A percentile compares a stretch with the other conserved stretches of the same genome.
Evolutionary conservation across 92 coral and sea anemone genomes (phyloP).

Genomic region (Palythoa grandiflora): DNA sequence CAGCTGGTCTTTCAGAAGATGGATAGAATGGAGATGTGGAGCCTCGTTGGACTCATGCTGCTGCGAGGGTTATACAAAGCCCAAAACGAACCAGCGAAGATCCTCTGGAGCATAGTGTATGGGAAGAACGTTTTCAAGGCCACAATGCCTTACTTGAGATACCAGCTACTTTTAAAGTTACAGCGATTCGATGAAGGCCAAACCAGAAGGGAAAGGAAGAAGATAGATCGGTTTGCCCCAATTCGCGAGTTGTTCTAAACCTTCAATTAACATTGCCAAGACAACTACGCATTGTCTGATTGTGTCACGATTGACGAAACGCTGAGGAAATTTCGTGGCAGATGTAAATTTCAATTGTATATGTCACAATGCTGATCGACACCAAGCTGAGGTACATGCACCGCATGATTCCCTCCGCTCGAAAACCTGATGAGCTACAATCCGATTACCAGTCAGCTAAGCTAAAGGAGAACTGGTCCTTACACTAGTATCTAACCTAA

Average conservation of each 20-base stretch:
- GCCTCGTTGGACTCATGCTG: constrained; percentile 17
- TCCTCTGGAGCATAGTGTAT: constrained; percentile 6
- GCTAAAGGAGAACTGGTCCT: too few species aligned
- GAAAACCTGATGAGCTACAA: too few species aligned
- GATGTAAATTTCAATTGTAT: neutral
- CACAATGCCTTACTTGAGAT: neutral
- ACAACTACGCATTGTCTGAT: neutral
- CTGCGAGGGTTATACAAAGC: constrained; percentile 18
- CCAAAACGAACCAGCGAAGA: constrained; percentile 11
- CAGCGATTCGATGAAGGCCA: neutral
- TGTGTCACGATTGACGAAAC: constrained; percentile 3
- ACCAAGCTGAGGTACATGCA: too few species aligned
- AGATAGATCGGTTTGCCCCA: neutral
- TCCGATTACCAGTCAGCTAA: too few species aligned
- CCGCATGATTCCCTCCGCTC: too few species aligned
- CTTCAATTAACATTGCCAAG: neutral
- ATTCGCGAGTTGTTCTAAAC: neutral
- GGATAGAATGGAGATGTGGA: constrained; percentile 23
- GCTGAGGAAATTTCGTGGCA: neutral
- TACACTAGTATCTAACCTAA: too few species aligned
- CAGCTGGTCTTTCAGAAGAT: constrained; percentile 24
- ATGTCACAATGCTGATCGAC: too few species aligned
- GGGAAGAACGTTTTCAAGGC: constrained; percentile 11
- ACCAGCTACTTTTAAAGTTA: neutral
- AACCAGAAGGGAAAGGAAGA: neutral